Conservation (phyloP, 2,888 invertebrate genomes). For the Galerucella pusilla region DNA sequence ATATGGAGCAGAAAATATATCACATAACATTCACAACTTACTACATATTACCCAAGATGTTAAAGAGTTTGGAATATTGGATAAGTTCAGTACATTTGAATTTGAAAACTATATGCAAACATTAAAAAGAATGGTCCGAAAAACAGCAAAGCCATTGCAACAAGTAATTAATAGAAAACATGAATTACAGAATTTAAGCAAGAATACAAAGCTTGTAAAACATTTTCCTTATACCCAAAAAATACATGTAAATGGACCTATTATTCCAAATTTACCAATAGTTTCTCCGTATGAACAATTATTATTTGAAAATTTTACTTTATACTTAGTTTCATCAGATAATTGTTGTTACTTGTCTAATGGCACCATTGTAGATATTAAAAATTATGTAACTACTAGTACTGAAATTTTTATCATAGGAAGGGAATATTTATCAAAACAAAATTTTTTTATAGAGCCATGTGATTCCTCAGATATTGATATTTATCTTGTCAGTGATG, state of each 20-base stretch:
- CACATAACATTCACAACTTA: conserved; percentile 22
- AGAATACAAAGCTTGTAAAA: conserved; percentile 4
- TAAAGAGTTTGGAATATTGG: conserved; percentile 17
- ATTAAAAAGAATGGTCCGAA: conserved; percentile 22
- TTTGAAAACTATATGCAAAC: conserved; percentile 33
- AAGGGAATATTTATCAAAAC: conserved; percentile 20
- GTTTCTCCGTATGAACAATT: conserved; percentile 28
- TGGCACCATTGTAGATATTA: conserved; percentile 20
- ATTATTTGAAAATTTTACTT: conserved; percentile 26
- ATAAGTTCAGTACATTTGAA: conserved; percentile 26
- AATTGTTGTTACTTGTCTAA: conserved; percentile 28
- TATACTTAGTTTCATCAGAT: conserved; percentile 17
- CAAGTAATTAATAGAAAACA: conserved; percentile 30
- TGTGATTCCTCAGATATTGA: conserved; percentile 21
- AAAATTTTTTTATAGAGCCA: conserved; percentile 19
- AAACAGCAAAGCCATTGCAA: conserved; percentile 26
- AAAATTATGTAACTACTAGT: conserved; percentile 14
- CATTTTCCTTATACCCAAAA: conserved; percentile 13
- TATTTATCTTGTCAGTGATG: conserved; percentile 11
- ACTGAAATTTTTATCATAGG: conserved; percentile 18
- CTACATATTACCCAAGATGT: conserved; percentile 27
- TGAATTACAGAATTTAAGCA: conserved; percentile 9
- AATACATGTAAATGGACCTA: conserved; percentile 17
- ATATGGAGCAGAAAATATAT: too few species aligned
- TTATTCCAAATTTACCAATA: conserved; percentile 5